Evolutionary conservation across 2,797 vertebrate species (phyloP).

Genomic region (Microctenopoma stevenorrisi): DNA sequence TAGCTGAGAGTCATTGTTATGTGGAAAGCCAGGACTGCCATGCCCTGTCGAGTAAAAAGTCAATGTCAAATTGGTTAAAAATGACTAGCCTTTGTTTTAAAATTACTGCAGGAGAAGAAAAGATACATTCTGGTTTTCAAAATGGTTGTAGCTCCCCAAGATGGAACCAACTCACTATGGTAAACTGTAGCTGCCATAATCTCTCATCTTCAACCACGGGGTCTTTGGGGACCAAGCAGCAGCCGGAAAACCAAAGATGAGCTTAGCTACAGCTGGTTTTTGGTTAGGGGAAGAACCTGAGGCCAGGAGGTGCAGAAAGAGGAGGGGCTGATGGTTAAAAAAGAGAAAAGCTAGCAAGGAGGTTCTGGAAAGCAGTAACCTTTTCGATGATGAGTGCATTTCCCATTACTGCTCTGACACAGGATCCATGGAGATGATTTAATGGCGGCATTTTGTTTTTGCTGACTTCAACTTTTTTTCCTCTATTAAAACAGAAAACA

Average conservation of each 20-base stretch:
- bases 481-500: constrained; percentile 74
- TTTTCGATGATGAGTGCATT: constrained; percentile 89
- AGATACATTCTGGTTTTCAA: constrained; percentile 25
- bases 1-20: no score
- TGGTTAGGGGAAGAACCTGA: constrained; percentile 29
- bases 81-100: constrained; percentile 61
- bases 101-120: not conserved
- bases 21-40: not conserved
- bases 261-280: constrained; percentile 32
- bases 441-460: constrained; percentile 97
- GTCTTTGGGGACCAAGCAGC: constrained; percentile 32
- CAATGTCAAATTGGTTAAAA: not conserved
- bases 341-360: constrained; percentile 55
- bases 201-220: constrained; percentile 80
- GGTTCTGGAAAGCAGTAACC: constrained; percentile 90
- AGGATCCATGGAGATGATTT: constrained; percentile 91
- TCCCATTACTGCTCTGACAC: constrained; percentile 92
- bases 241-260: constrained; percentile 26
- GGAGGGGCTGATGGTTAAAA: constrained; percentile 20
- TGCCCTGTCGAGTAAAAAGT: not conserved
- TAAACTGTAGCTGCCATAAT: constrained; percentile 87
- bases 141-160: constrained; percentile 73
- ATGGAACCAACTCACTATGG: constrained; percentile 85
- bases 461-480: constrained; percentile 87
- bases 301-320: constrained; percentile 10